Evolutionary conservation across 2,113 vertebrate species (phyloP).

Genomic region (Suncus etruscus): DNA sequence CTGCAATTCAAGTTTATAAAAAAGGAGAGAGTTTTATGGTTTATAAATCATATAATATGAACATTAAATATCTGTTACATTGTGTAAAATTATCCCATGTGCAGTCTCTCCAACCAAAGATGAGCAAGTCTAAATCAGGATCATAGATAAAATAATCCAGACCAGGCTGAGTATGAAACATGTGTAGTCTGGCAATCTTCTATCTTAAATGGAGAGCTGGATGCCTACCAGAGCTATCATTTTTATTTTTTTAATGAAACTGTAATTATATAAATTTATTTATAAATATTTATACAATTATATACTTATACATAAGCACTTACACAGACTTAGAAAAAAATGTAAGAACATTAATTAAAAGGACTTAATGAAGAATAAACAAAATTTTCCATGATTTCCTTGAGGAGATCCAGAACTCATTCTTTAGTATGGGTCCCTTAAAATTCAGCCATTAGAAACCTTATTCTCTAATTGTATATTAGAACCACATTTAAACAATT

Average conservation of each 20-base stretch:
- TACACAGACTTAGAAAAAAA: constrained; percentile 75
- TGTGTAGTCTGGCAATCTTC: too few relatives aligned
- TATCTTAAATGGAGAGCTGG: too few relatives aligned
- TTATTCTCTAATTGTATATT: constrained; percentile 63
- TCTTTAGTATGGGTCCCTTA: constrained; percentile 69
- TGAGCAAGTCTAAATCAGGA: too few relatives aligned
- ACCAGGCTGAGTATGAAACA: too few relatives aligned
- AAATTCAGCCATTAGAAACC: constrained; percentile 74
- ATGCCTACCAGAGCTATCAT: too few relatives aligned
- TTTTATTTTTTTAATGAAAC: constrained; percentile 67
- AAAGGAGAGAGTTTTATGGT: too few relatives aligned
- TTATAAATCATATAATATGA: too few relatives aligned
- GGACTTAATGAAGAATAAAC: constrained; percentile 79
- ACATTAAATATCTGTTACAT: too few relatives aligned
- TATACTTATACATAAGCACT: constrained; percentile 76
- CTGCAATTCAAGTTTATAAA: too few relatives aligned
- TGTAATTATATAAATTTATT: constrained; percentile 86
- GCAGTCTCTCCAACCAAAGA: too few relatives aligned
- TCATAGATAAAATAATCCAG: too few relatives aligned
- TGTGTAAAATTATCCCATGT: too few relatives aligned
- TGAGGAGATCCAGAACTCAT: constrained; percentile 75
- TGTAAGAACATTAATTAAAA: constrained; percentile 80
- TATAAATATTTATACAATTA: constrained; percentile 82
- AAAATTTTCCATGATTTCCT: constrained; percentile 75
- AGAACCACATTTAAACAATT: constrained; percentile 65